Evolutionary conservation across 2,888 invertebrate species (phyloP).

Genomic region (Nemotelus pantherinus): DNA sequence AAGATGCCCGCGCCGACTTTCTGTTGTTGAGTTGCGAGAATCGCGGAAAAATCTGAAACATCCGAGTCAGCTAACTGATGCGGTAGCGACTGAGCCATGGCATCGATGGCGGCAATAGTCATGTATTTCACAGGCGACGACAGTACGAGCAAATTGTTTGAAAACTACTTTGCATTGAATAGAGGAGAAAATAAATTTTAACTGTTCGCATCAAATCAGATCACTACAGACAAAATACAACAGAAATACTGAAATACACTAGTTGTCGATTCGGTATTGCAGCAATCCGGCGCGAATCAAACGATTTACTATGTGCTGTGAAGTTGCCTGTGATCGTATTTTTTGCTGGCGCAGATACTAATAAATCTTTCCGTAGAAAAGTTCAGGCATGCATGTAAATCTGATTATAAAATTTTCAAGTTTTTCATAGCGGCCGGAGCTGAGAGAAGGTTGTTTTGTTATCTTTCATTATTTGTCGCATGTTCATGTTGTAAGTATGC

Average conservation of each 20-base stretch:
- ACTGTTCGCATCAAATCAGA: conserved; percentile 31
- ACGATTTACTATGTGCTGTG: conserved; percentile 23
- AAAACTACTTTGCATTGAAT: conserved; percentile 48
- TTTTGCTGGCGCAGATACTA: too few relatives aligned
- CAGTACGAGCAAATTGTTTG: conserved; percentile 39
- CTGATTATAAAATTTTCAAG: too few relatives aligned
- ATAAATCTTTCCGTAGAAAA: too few relatives aligned
- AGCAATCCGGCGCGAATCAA: neutral
- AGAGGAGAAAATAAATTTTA: conserved; percentile 39
- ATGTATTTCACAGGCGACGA: conserved; percentile 25
- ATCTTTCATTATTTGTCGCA: too few relatives aligned
- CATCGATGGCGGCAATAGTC: conserved; percentile 15
- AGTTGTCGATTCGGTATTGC: too few relatives aligned
- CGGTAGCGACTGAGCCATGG: conserved; percentile 18
- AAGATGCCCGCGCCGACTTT: neutral
- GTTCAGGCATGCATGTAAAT: too few relatives aligned
- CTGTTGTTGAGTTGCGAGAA: too few relatives aligned
- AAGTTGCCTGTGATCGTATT: neutral
- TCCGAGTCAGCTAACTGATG: conserved; percentile 16
- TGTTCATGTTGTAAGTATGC: too few relatives aligned
- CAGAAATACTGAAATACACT: neutral
- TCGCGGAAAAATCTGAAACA: neutral
- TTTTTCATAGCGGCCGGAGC: too few relatives aligned
- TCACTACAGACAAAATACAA: conserved; percentile 24
- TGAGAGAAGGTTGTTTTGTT: too few relatives aligned